Conservation (phyloP, 2,113 vertebrate genomes). For the Sebastes fasciatus region DNA sequence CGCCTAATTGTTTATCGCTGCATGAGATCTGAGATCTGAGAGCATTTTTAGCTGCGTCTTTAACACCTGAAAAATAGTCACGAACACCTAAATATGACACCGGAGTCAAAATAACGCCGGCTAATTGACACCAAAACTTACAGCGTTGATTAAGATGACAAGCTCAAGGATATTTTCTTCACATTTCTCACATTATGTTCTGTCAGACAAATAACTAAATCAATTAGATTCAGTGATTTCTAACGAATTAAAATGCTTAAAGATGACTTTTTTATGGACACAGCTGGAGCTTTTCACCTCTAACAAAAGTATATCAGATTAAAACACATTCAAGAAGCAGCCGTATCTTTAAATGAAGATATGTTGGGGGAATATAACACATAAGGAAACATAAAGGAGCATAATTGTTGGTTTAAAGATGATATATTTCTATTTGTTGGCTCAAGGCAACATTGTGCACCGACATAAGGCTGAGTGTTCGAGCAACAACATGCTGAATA, state of each 20-base stretch:
- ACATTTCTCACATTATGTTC: not conserved
- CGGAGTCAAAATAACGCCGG: not conserved
- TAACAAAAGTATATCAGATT: too few species aligned
- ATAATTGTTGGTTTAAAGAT: too few species aligned
- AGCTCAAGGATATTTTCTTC: not conserved
- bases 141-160: not conserved
- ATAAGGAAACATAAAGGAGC: too few species aligned
- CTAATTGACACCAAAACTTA: not conserved
- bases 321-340: too few species aligned
- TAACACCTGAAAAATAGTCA: not conserved
- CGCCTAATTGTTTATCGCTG: constrained; percentile 5
- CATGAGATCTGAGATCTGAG: too few species aligned
- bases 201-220: not conserved
- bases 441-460: not conserved
- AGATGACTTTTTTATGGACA: not conserved
- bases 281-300: too few species aligned
- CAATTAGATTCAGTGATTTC: not conserved
- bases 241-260: not conserved
- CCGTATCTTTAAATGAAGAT: too few species aligned
- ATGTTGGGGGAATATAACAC: too few species aligned
- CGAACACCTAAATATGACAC: not conserved
- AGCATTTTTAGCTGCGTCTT: not conserved
- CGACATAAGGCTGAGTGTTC: too few species aligned
- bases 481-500: too few species aligned
- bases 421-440: not conserved